Base-by-base conservation (phyloP, 2,113 vertebrate species). In the Pavo muticus region DNA sequence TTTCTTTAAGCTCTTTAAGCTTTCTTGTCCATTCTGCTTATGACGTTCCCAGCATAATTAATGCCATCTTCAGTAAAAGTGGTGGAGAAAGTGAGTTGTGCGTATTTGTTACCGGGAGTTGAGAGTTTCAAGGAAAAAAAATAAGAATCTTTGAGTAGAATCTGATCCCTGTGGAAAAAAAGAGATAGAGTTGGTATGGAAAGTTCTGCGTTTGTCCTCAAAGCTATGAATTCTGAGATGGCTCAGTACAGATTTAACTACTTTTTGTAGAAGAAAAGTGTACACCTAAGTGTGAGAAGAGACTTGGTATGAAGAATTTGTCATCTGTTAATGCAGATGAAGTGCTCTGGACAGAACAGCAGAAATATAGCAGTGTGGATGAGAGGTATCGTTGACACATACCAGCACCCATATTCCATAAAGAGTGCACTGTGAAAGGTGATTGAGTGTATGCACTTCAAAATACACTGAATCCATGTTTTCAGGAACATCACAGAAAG, bases 311-410 rank as follows among this genome's bases (percentile, higher is more conserved):
- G 69, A 90, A 64, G 45, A 0, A 0, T 95, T 76, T 54, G 42
- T 60, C 56, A 61, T 94, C 77, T 71, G 19, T 83, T 79, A 74
- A 68, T 52, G 75, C 40, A 69, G 57, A 76, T 81, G 21, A 87
- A 84, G 35, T 35, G 13, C 72, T 85, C 54, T 79, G 61, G 35
- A 40, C 52, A 71, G 25, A 39, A 44, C 10, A 69, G 60, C 11
- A 93, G 81, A 45, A 72, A 39, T 73, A 21, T 5, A 94, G 48
- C 56, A 79, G 63, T 81, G 54, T 76, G 68, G 81, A 76, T 95
- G 71, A 82, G 59, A 50, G 20, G 27, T 61, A 50, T 67, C 63
- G 50, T 71, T 73, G 84, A 42, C 57, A 76, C 23, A 2, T 61
- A 18, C 11, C 37, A 52, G 74, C 75, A 84, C 40, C 59, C 61